Evolutionary conservation across 2,888 invertebrate species (phyloP), one percentile per base, ranked within the genome.

Genomic region (Ophonus ardosiacus): DNA sequence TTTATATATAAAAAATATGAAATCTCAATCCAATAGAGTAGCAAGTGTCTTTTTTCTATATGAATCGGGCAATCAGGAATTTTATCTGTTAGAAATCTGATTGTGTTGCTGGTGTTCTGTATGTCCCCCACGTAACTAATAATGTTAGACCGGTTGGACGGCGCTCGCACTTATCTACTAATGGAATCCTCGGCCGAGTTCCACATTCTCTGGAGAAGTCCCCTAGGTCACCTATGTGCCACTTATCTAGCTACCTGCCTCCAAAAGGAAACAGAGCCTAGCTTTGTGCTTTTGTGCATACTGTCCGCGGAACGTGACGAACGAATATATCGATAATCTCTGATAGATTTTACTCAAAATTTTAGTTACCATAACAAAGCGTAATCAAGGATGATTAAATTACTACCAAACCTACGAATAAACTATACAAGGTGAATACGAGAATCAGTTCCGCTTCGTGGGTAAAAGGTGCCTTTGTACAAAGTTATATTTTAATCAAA

Each of bases 131-230:
- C 76, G 76, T 76, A 76, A 21, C 56, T 76, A 68, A 68, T 68
- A 68, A 68, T 68, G 76, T 56, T 76, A 76, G 76, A 13, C 43
- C 51, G 21, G 63, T 13, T 21, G 68, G 43, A 8, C 43, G 8
- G 21, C 76, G 43, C 31, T 31, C 43, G 76, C 76, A 76, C 76
- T 76, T 76, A 76, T 76, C 56, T 76, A 43, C 76, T 76, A 76
- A 76, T 76, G 76, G 76, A 76, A 76, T 76, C 76, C 59, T 10
- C 15, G 17, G 31, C 59, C 76, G 51, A 51, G 43, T 76, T 21
- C 43, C 43, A 76, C 51, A 76, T 76, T 76, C 76, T 17, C 8
- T 76, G 56, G 51, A 76, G 76, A 76, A 21, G 76, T 76, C 51
- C 76, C 76, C 76, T 18, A 76, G 76, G 76, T 76, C 18, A 31